phyloP scores from a whole-genome alignment of 2,113 vertebrate species.

The Delphinus delphis region DNA sequence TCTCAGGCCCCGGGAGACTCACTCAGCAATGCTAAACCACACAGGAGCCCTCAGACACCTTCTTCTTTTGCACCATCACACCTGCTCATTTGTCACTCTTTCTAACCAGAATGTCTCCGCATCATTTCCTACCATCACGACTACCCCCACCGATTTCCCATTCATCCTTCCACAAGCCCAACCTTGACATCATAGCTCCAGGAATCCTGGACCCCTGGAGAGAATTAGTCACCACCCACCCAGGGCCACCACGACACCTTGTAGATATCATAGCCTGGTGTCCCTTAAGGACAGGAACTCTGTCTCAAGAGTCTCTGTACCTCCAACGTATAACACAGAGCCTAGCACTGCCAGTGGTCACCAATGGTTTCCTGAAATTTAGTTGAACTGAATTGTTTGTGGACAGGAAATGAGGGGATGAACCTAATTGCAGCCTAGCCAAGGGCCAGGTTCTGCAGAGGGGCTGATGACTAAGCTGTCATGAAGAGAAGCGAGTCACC shows the following conservation, averaged over 20 bases:
- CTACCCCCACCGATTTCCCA: neutral
- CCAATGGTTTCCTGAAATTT: neutral
- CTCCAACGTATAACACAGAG: neutral
- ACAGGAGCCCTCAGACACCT: neutral
- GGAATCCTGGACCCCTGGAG: neutral
- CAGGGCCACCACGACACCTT: neutral
- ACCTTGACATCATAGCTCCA: neutral
- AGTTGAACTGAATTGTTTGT: neutral
- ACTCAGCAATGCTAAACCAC: neutral
- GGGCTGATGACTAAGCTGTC: neutral
- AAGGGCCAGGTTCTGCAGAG: neutral
- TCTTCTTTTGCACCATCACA: neutral
- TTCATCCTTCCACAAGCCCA: neutral
- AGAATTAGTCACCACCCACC: neutral
- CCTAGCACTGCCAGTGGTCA: neutral
- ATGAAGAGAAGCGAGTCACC: neutral
- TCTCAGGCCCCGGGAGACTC: neutral
- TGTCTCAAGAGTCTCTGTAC: neutral
- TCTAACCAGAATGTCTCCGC: neutral
- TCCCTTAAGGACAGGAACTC: neutral
- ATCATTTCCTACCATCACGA: neutral
- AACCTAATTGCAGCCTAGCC: neutral
- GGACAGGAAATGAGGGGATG: neutral
- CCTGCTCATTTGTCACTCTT: neutral
- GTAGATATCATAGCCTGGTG: neutral